A percentile compares a stretch with the other conserved stretches of the same genome.
Conservation (phyloP, 2,797 vertebrate genomes). For the Octomys mimax region DNA sequence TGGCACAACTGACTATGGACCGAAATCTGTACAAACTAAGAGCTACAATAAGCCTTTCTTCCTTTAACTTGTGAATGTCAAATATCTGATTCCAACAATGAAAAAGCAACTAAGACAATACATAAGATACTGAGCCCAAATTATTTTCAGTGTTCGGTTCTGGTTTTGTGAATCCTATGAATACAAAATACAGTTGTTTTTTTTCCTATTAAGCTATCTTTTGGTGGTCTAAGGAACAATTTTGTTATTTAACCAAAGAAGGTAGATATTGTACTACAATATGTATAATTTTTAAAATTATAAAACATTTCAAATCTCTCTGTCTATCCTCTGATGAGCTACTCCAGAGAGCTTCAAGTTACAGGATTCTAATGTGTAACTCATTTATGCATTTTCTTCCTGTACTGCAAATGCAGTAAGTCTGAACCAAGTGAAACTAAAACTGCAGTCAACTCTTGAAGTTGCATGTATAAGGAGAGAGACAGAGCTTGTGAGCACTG, state of each 20-base stretch:
- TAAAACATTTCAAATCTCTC: neutral
- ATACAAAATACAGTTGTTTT: neutral
- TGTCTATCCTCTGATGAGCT: neutral
- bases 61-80: neutral
- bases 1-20: neutral
- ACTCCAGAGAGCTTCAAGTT: neutral
- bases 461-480: conserved; percentile 12
- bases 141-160: neutral
- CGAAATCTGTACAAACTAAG: neutral
- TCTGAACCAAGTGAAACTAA: neutral
- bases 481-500: neutral
- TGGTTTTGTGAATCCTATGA: neutral
- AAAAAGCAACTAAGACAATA: neutral
- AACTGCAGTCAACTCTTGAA: neutral
- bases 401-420: neutral
- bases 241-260: neutral
- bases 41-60: neutral
- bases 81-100: neutral
- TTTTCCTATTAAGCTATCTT: neutral
- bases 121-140: neutral
- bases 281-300: neutral
- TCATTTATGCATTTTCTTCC: neutral
- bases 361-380: neutral
- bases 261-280: neutral
- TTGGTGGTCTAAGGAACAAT: neutral